Evolutionary conservation across 2,888 invertebrate species (phyloP), one percentile per base, ranked within the genome.

Genomic region (Drosophila ustulata): DNA sequence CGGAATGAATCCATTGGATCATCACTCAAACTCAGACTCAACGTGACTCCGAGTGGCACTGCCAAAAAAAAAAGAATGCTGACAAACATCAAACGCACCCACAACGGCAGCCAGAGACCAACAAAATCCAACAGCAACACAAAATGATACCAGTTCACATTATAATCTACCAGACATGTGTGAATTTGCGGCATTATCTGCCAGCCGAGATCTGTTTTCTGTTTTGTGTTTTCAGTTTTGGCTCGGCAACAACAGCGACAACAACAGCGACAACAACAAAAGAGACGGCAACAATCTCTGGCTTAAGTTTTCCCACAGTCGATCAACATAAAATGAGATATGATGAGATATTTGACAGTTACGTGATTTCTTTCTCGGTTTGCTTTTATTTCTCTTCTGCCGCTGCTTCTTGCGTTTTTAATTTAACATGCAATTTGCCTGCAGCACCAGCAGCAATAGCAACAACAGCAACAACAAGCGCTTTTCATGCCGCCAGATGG

Each of bases 321-420:
- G 80, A 89, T 89, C 90, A 89, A 74, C 88, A 75, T 75, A 79
- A 83, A 81, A 82, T 80, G 78, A 75, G 81, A 87, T 83, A 89
- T 83, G 88, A 78, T 78, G 80, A 78, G 78, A 88, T 87, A 81
- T 89, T 89, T 89, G 90, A 89, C 90, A 87, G 88, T 85, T 89
- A 89, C 90, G 90, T 89, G 90, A 89, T 89, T 81, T 89, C 82
- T 86, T 84, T 77, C 71, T 65, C 66, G 78, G 65, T 45, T 55
- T 39, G 13, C n/a, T 70, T 70, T 70, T 55, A 61, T 78, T 45
- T 74, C 28, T 34, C 43, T 7, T 7, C 39, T 41, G 13, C 39
- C 8, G n/a, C 39, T 41, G 53, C 43, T 43, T 39, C 39, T 30
- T 53, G 28, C 28, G 6, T 56, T 43, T 57, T 58, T 63, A 50